A percentile compares a stretch with the other conserved stretches of the same genome.
Conservation (phyloP, 2,888 invertebrate species). For the Fabriciana adippe region DNA sequence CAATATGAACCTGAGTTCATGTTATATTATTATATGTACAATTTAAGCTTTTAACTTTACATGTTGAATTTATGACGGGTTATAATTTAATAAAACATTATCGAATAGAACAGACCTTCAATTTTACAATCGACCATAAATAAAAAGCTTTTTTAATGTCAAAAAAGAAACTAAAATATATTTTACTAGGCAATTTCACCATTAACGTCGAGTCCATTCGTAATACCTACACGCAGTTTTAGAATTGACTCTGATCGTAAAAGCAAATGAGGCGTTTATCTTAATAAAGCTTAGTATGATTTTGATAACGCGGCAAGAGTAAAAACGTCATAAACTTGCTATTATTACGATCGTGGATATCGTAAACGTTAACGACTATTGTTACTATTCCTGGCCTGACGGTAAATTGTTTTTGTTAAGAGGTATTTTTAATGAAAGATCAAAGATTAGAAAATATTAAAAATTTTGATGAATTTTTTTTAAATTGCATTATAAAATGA, state of each 20-base stretch:
- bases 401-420: slow-evolving; percentile 44
- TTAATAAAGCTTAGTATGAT: slow-evolving; percentile 44
- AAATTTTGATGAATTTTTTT: slow-evolving; percentile 8
- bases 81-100: too few species aligned
- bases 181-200: slow-evolving; percentile 3
- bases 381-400: slow-evolving; percentile 44
- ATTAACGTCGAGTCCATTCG: slow-evolving; percentile 6
- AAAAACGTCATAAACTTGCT: slow-evolving; percentile 47
- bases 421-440: slow-evolving; percentile 36
- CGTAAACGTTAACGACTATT: slow-evolving; percentile 49
- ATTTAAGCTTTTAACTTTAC: too few species aligned
- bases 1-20: too few species aligned
- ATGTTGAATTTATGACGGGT: too few species aligned
- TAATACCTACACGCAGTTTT: slow-evolving; percentile 12
- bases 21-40: too few species aligned
- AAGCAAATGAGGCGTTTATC: slow-evolving; percentile 46
- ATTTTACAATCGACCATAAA: too few species aligned
- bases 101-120: too few species aligned
- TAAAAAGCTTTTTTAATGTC: background rate
- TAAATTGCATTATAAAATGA: background rate
- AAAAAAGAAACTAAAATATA: slow-evolving; percentile 1
- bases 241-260: slow-evolving; percentile 35
- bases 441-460: slow-evolving; percentile 15
- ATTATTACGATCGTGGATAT: slow-evolving; percentile 45
- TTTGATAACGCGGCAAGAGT: slow-evolving; percentile 44